A percentile compares a stretch with the other conserved stretches of the same genome.
These are phyloP conservation scores for Yponomeuta cagnagella DNA, from an alignment of 2,888 invertebrate species.

Conservation along the genomic window DNA sequence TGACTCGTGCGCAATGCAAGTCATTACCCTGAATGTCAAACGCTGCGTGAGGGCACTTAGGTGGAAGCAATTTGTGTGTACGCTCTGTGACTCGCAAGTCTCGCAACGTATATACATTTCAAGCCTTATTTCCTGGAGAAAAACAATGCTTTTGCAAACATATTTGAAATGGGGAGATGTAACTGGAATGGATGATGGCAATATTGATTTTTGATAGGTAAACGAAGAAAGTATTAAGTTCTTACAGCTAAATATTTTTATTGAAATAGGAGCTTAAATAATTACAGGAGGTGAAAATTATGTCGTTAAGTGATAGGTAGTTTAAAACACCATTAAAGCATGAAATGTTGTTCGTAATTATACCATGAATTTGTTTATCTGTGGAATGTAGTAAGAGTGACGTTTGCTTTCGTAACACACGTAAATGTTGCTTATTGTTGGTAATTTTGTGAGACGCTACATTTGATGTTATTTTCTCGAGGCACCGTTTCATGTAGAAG, in stretches of 20 bases:
- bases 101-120: background rate
- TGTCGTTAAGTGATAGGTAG: background rate
- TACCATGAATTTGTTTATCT: background rate
- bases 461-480: background rate
- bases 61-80: slow-evolving; percentile 10
- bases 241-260: background rate
- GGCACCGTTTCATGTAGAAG: background rate
- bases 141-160: background rate
- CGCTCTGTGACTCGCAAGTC: slow-evolving; percentile 3
- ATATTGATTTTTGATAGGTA: background rate
- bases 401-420: slow-evolving; percentile 8
- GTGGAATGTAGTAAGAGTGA: slow-evolving; percentile 1
- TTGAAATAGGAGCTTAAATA: background rate
- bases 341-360: background rate
- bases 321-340: background rate
- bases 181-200: background rate
- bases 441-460: slow-evolving; percentile 1
- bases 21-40: slow-evolving; percentile 18
- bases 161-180: background rate
- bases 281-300: background rate
- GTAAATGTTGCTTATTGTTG: slow-evolving; percentile 1
- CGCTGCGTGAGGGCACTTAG: slow-evolving; percentile 13
- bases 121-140: background rate
- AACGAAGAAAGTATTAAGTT: background rate
- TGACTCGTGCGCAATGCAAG: slow-evolving; percentile 5